Evolutionary conservation across 2,888 invertebrate species (phyloP).

Genomic region (Stenurella melanura): DNA sequence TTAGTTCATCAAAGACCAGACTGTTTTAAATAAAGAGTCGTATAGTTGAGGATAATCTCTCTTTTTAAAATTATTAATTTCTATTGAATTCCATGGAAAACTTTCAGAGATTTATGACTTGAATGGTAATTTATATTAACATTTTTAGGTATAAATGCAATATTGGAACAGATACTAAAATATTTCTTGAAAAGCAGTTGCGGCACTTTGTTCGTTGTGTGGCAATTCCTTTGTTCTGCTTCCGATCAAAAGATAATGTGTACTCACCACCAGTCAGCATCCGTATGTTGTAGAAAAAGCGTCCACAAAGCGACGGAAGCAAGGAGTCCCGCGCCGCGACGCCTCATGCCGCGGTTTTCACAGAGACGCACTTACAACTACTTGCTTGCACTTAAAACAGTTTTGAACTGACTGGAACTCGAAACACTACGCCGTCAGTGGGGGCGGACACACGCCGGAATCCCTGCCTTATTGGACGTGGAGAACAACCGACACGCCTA

Average conservation of each 20-base stretch:
- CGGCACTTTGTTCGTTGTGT: not conserved
- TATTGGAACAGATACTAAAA: too few relatives aligned
- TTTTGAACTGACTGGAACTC: slow-evolving; percentile 50
- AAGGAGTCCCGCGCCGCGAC: slow-evolving; percentile 69
- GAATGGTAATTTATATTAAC: too few relatives aligned
- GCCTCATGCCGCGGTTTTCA: slow-evolving; percentile 68
- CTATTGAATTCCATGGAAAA: too few relatives aligned
- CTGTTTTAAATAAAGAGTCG: too few relatives aligned
- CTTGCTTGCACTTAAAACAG: slow-evolving; percentile 47
- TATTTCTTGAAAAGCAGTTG: too few relatives aligned
- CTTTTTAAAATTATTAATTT: too few relatives aligned
- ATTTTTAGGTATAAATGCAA: too few relatives aligned
- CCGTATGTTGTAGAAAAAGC: slow-evolving; percentile 66
- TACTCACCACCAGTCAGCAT: slow-evolving; percentile 70
- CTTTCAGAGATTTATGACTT: too few relatives aligned
- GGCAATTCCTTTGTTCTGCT: not conserved
- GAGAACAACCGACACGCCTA: slow-evolving; percentile 58
- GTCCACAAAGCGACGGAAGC: slow-evolving; percentile 69
- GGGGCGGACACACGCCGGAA: slow-evolving; percentile 46
- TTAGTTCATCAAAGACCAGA: too few relatives aligned
- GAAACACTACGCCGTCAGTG: slow-evolving; percentile 45
- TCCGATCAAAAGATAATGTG: slow-evolving; percentile 8
- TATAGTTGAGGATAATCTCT: too few relatives aligned
- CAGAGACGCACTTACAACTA: slow-evolving; percentile 56
- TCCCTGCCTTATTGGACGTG: slow-evolving; percentile 57